These are phyloP conservation scores for Tetragonula carbonaria DNA, from an alignment of 2,888 invertebrate genomes.

Conservation along the genomic window DNA sequence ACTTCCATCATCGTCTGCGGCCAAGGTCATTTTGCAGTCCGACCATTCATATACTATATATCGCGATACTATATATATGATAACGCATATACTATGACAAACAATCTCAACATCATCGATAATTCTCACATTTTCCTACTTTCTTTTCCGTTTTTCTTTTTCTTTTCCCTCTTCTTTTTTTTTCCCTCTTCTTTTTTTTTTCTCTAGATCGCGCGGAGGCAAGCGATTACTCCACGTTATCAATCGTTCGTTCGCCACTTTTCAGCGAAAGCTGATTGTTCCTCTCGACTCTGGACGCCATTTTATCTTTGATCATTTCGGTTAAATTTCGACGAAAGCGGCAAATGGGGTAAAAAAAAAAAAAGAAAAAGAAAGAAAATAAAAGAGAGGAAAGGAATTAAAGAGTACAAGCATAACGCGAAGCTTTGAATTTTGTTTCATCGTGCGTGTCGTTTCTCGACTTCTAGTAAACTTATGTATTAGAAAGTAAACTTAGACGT, in stretches of 20 bases:
- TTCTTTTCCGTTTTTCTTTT: not conserved
- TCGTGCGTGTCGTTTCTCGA: not conserved
- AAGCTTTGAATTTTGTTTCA: not conserved
- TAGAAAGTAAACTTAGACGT: constrained; percentile 8
- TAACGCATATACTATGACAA: constrained; percentile 73
- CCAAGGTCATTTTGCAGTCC: constrained; percentile 56
- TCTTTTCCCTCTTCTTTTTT: not conserved
- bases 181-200: constrained; percentile 8
- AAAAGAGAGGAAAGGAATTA: not conserved
- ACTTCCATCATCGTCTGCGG: constrained; percentile 44
- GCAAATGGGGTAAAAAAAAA: not conserved
- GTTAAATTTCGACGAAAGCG: constrained; percentile 22
- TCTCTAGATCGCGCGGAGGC: constrained; percentile 33
- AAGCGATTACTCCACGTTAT: constrained; percentile 60
- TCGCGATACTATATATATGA: constrained; percentile 68
- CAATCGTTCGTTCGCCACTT: constrained; percentile 20
- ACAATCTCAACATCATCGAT: constrained; percentile 73
- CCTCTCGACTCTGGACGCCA: constrained; percentile 15
- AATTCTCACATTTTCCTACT: constrained; percentile 46
- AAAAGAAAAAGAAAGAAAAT: not conserved
- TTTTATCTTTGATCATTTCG: constrained; percentile 17
- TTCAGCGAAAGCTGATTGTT: not conserved
- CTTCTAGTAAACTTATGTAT: constrained; percentile 3
- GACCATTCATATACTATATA: constrained; percentile 71
- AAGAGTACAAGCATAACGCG: not conserved